Evolutionary conservation across 2,888 invertebrate species (phyloP).

Genomic region (Scaeva pyrastri): DNA sequence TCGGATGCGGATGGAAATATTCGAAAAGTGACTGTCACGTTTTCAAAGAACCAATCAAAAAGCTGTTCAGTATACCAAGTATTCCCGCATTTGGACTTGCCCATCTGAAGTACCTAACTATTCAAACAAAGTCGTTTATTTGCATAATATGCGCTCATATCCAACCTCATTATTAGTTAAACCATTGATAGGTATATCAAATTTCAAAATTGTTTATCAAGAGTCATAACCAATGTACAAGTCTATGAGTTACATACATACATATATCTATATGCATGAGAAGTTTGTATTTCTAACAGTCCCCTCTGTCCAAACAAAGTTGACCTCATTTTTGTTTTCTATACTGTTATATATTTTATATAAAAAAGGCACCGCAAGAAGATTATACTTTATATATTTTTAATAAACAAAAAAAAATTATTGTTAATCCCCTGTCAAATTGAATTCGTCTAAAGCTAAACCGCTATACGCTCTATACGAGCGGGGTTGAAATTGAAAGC

Average conservation of each 20-base stretch:
- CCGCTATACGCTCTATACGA: background rate
- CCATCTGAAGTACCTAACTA: background rate
- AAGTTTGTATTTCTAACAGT: background rate
- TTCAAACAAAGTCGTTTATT: constrained; percentile 12
- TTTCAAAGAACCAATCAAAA: background rate
- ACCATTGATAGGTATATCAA: constrained; percentile 26
- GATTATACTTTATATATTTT: background rate
- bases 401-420: constrained; percentile 33
- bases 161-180: background rate
- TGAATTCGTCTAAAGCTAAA: constrained; percentile 23
- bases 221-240: constrained; percentile 1
- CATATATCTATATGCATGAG: background rate
- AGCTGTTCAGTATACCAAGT: background rate
- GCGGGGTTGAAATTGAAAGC: constrained; percentile 31
- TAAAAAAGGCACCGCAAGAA: constrained; percentile 30
- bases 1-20: background rate
- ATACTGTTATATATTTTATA: background rate
- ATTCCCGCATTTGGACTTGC: background rate
- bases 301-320: constrained; percentile 40
- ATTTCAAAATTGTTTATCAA: constrained; percentile 23
- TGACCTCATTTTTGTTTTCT: constrained; percentile 11
- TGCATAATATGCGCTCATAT: constrained; percentile 7
- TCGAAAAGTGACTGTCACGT: background rate
- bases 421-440: constrained; percentile 35
- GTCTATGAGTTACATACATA: background rate